A percentile compares a stretch with the other conserved stretches of the same genome.
Evolutionary conservation across 92 coral and sea anemone genomes (phyloP).

Genomic region (Phymanthus crucifer): DNA sequence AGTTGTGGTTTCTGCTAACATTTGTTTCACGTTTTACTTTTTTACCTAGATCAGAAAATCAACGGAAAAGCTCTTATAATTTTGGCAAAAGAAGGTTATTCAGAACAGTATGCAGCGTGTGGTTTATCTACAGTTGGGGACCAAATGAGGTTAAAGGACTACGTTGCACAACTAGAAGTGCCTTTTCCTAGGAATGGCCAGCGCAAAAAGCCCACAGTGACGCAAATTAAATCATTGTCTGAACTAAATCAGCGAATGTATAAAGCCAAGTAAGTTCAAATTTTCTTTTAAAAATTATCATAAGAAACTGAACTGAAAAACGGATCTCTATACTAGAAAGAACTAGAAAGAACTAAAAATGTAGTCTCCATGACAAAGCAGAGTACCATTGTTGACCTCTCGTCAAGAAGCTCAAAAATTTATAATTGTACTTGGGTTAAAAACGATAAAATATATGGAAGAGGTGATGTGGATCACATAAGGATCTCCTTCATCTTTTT

Average conservation of each 20-base stretch:
- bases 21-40: neutral
- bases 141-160: conserved; percentile 20
- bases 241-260: conserved; percentile 11
- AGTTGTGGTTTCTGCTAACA: conserved; percentile 1
- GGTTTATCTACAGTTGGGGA: conserved; percentile 21
- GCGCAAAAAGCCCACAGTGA: conserved; percentile 7
- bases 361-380: too few species aligned
- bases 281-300: neutral
- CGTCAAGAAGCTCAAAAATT: too few species aligned
- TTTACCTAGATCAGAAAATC: conserved; percentile 34
- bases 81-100: conserved; percentile 4
- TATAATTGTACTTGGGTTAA: too few species aligned
- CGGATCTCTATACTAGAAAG: neutral
- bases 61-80: conserved; percentile 17
- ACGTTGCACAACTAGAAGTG: neutral
- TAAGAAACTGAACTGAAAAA: neutral
- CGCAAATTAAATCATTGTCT: conserved; percentile 11
- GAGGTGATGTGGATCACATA: too few species aligned
- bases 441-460: too few species aligned
- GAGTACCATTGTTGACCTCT: too few species aligned
- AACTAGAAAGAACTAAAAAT: neutral
- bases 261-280: conserved; percentile 19
- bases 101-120: conserved; percentile 29
- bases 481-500: too few species aligned
- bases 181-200: neutral